phyloP scores from a whole-genome alignment of 2,797 vertebrate species.

The Urocyon cinereoargenteus region DNA sequence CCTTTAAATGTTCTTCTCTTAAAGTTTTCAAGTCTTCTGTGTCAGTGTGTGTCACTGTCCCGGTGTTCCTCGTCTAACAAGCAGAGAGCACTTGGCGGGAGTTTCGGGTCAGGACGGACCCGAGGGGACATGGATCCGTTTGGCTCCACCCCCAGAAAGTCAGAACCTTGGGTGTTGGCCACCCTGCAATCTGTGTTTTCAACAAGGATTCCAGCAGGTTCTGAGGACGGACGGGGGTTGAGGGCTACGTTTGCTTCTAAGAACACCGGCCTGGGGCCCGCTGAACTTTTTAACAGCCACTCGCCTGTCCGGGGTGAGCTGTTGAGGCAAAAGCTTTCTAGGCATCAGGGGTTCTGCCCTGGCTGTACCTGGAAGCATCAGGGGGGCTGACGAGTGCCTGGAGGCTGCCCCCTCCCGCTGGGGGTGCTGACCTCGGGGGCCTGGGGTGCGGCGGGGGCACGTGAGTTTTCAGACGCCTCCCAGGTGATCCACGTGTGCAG shows the following conservation, averaged over 20 bases:
- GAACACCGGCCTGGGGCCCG: not conserved
- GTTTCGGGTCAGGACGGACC: not conserved
- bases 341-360: not conserved
- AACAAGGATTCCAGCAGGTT: not conserved
- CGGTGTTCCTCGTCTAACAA: not conserved
- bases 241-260: not conserved
- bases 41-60: not conserved
- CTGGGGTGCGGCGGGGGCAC: not conserved
- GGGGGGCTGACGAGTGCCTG: not conserved
- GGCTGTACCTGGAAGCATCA: not conserved
- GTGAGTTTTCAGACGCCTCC: not conserved
- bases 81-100: not conserved
- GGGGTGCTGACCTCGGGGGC: not conserved
- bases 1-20: not conserved
- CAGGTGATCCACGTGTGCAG: not conserved
- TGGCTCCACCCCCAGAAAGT: not conserved
- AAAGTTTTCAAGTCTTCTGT: not conserved
- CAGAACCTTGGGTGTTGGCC: not conserved
- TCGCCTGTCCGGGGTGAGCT: not conserved
- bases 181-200: not conserved
- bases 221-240: not conserved
- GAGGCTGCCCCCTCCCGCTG: fast-evolving
- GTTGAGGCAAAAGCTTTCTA: not conserved
- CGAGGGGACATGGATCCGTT: too few relatives aligned
- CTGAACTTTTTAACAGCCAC: not conserved